Percentiles rank a stretch among this genome's conserved stretches.
These are phyloP conservation scores for Cheilosia vulpina DNA, from an alignment of 2,888 invertebrate genomes.

Conservation along the genomic window DNA sequence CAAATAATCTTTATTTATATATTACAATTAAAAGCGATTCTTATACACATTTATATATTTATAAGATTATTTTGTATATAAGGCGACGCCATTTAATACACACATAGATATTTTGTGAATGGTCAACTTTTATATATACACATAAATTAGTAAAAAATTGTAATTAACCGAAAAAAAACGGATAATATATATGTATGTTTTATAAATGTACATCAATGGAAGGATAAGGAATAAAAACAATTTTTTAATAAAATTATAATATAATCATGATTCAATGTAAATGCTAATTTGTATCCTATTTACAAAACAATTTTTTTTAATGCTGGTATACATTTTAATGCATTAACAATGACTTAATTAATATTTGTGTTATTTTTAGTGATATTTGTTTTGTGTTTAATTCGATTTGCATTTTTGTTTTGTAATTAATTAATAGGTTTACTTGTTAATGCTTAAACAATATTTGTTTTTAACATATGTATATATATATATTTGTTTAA, in stretches of 20 bases:
- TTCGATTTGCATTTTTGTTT: constrained; percentile 28
- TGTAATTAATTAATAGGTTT: constrained; percentile 32
- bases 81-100: constrained; percentile 69
- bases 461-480: constrained; percentile 47
- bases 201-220: constrained; percentile 55
- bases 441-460: constrained; percentile 45
- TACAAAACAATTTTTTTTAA: constrained; percentile 61
- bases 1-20: constrained; percentile 63
- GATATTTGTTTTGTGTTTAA: constrained; percentile 33
- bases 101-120: constrained; percentile 66
- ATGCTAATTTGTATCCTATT: constrained; percentile 60
- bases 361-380: constrained; percentile 61
- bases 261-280: constrained; percentile 48
- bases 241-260: constrained; percentile 5
- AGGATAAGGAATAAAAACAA: constrained; percentile 3
- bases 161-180: constrained; percentile 7
- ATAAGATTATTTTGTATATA: constrained; percentile 62
- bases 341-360: constrained; percentile 51
- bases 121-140: constrained; percentile 58
- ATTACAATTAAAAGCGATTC: constrained; percentile 71
- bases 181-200: not conserved
- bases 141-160: constrained; percentile 15
- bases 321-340: constrained; percentile 29
- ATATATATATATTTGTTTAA: constrained; percentile 57
- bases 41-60: constrained; percentile 61